Conservation (phyloP, 1,140 invertebrate genomes). For the Drosophila melanogaster region DNA sequence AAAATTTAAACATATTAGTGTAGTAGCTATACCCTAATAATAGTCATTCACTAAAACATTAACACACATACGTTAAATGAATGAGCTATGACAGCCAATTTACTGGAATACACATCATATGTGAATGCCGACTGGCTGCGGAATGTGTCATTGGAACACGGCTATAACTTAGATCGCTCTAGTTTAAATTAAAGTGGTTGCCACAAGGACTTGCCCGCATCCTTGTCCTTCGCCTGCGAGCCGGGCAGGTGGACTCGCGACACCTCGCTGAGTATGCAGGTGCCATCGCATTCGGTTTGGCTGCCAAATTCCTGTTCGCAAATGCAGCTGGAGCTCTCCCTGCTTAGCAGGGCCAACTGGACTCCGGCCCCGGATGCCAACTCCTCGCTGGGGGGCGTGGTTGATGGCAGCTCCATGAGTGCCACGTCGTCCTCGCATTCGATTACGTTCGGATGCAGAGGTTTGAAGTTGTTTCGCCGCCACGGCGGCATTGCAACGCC, state of each 20-base stretch:
- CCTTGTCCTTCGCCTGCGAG: constrained; percentile 1
- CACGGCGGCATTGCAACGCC: constrained; percentile 58
- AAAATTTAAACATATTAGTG: no score
- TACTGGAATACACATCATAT: neutral
- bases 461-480: constrained; percentile 77
- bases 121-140: neutral
- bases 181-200: constrained; percentile 51
- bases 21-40: no score
- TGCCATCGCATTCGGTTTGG: constrained; percentile 71
- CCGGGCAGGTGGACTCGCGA: constrained; percentile 63
- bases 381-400: constrained; percentile 65
- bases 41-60: no score
- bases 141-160: constrained; percentile 17
- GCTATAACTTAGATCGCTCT: constrained; percentile 17
- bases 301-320: constrained; percentile 76
- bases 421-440: constrained; percentile 76
- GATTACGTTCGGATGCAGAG: constrained; percentile 73
- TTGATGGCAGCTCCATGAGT: constrained; percentile 68
- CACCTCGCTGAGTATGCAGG: constrained; percentile 75
- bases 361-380: constrained; percentile 32
- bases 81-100: neutral
- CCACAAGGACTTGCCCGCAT: constrained; percentile 37
- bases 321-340: constrained; percentile 66
- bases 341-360: constrained; percentile 54
- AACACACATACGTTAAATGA: no score